Base-by-base conservation (phyloP, 2,113 vertebrate genomes). In the Prietella phreatophila region DNA sequence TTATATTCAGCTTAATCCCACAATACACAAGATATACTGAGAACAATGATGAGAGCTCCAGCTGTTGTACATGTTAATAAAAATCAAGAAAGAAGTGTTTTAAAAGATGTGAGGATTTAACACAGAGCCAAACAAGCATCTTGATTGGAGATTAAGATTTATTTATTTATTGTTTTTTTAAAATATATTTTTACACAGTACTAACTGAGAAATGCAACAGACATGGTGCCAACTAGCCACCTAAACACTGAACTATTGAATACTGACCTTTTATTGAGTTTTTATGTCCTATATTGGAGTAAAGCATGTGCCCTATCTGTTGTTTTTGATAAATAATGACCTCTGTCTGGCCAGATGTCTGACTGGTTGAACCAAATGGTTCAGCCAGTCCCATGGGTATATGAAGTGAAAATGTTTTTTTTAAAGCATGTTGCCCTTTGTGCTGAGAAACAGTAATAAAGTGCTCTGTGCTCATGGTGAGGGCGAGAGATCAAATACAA, bases 331-430 rank as follows among this genome's bases (percentile, higher is more conserved):
- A 69, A 75, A 75, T 61, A 80, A 61, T 63, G 53, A 76, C 67
- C 58, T 60, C 27, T 33, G 65, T 83, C 79, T 75, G 63, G 36
- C 67, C 69, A 71, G 65, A 36, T 73, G 60, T 67, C 85, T 61
- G 67, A 75, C 53, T 73, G 42, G 42, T 47, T 47, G 42, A 65
- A 82, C 53, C 65, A 73, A 71, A 73, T 71, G 58, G 53, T 56
- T 73, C 86, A 50, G 80, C 50, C 36, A 33, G 63, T 75, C 80
- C 76, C 86, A 36, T 73, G 81, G 55, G 86, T 27, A 50, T 83
- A 75, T 50, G 25, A 83, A 47, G 79, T 83, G 55, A 73, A 87
- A 87, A 87, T 83, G 36, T 55, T 55, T n/a, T 81, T 82, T 87
- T 83, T 61, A 83, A 83, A 50, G 76, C 86, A 83, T 58, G 69